Percentiles rank a stretch among this genome's conserved stretches.
phyloP scores from a whole-genome alignment of 2,113 vertebrate genomes.

The Serilophus lunatus region DNA sequence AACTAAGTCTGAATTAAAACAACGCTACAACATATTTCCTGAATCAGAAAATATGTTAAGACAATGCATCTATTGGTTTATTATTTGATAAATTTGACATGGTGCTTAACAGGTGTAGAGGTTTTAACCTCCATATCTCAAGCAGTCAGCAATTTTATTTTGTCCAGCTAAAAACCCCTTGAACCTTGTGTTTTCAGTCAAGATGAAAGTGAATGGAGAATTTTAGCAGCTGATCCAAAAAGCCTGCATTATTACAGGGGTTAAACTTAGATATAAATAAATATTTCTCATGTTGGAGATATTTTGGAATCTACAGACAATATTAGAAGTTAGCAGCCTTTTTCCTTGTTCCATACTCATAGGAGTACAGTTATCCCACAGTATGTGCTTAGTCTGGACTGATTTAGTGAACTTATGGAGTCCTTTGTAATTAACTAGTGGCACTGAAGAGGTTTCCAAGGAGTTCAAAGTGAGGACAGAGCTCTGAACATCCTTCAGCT shows the following conservation, averaged over 20 bases:
- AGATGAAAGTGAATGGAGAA: background rate
- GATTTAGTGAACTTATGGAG: background rate
- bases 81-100: background rate
- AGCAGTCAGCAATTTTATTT: constrained; percentile 21
- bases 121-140: constrained; percentile 28
- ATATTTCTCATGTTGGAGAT: background rate
- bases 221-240: background rate
- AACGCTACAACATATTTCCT: background rate
- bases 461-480: background rate
- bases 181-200: background rate
- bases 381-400: background rate
- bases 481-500: background rate
- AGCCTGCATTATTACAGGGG: background rate
- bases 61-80: background rate
- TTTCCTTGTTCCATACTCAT: background rate
- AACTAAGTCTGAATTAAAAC: background rate
- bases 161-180: constrained; percentile 11
- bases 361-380: background rate
- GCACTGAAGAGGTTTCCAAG: background rate
- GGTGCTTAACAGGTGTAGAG: background rate
- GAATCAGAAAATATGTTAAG: background rate
- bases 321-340: background rate
- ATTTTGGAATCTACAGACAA: background rate
- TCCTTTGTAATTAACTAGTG: background rate
- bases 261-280: background rate